These are phyloP conservation scores for Dendrocincla fuliginosa DNA, from an alignment of 2,797 vertebrate species.

Conservation along the genomic window DNA sequence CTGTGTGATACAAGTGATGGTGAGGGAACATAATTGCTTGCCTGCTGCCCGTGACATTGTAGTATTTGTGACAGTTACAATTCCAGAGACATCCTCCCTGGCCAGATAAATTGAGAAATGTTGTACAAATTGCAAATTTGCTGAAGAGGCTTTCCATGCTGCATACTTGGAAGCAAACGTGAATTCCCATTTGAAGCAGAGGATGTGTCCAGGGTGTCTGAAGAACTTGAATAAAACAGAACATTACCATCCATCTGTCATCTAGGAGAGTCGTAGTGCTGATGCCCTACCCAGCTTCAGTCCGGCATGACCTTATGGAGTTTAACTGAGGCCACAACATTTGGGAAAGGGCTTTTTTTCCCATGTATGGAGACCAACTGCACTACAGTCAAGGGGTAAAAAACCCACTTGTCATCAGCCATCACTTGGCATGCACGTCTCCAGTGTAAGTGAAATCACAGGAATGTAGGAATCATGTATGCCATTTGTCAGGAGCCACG, in stretches of 20 bases:
- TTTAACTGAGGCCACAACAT: not conserved
- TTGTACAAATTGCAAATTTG: not conserved
- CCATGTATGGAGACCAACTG: not conserved
- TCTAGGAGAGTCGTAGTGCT: not conserved
- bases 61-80: not conserved
- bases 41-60: not conserved
- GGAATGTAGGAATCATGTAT: not conserved
- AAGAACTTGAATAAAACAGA: not conserved
- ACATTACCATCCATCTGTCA: not conserved
- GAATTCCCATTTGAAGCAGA: not conserved
- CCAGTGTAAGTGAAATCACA: not conserved
- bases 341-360: not conserved
- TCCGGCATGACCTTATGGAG: not conserved
- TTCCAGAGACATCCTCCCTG: not conserved
- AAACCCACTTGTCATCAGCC: slow-evolving; percentile 1
- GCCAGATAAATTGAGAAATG: not conserved
- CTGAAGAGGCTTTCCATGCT: not conserved
- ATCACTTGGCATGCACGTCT: not conserved
- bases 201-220: not conserved
- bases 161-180: not conserved
- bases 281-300: not conserved
- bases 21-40: not conserved
- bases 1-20: not conserved
- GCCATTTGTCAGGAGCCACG: not conserved
- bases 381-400: not conserved